Evolutionary conservation across 2,113 vertebrate species (phyloP), one percentile per base, ranked within the genome.

Genomic region (Zosterops pallidus): DNA sequence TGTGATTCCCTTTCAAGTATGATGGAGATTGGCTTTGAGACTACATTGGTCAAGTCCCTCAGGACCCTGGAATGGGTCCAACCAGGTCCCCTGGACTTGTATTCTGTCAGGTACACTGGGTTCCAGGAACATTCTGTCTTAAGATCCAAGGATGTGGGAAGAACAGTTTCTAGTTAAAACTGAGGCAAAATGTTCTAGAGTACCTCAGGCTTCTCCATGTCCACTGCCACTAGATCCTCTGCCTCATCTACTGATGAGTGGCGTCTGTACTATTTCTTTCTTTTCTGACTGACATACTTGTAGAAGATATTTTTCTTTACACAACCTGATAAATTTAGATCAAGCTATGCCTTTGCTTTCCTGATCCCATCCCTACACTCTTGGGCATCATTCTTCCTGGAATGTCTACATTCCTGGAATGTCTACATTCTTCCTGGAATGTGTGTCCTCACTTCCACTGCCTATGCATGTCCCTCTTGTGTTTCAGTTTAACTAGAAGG

Each of bases 211-310:
- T 63, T 62, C 16, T 10, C 12, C 74, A 23, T 44, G 8, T n/a
- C 47, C 15, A 11, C 28, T 53, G n/a, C 15, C 23, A 47, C 28
- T 12, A 62, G 28, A 28, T 39, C 12, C 41, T 78, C 24, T 47
- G 15, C 16, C 41, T 71, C n/a, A 64, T 18, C 63, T 71, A 21
- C 4, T 55, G 26, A 23, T 0, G 0, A 37, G 12, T 31, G 14
- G 19, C 18, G 12, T 19, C 12, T 53, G 6, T 39, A 53, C 19
- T 39, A 23, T 33, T 60, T 63, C 3, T 70, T 63, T 63, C 16
- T 47, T 71, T 71, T 79, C 41, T 47, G 29, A 56, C 20, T 49
- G 31, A 26, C 25, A 50, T 29, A 64, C 4, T 9, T 50, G 21
- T 56, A 42, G 50, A 49, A 64, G 31, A 2, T 21, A 15, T 64